phyloP scores from a whole-genome alignment of 2,888 invertebrate species.

The Orchestes rusci region DNA sequence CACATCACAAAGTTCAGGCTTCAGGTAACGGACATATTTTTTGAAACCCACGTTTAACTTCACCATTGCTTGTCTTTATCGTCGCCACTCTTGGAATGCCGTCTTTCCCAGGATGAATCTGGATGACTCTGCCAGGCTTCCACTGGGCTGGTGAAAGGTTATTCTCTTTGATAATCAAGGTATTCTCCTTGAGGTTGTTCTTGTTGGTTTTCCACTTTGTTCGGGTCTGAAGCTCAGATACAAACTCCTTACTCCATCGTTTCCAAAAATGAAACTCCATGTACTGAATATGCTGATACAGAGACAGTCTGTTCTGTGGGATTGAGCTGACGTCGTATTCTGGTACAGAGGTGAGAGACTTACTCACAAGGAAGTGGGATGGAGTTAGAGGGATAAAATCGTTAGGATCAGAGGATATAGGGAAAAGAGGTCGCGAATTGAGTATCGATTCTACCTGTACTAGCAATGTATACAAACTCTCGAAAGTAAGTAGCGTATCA shows the following conservation, averaged over 20 bases:
- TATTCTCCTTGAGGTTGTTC: neutral
- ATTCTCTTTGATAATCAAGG: slow-evolving; percentile 7
- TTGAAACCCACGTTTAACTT: slow-evolving; percentile 6
- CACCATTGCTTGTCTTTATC: slow-evolving; percentile 3
- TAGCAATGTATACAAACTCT: neutral
- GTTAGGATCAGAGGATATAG: too few relatives aligned
- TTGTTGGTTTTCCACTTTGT: slow-evolving; percentile 11
- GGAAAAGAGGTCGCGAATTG: too few relatives aligned
- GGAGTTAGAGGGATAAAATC: too few relatives aligned
- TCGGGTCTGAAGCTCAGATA: slow-evolving; percentile 4
- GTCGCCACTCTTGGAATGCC: slow-evolving; percentile 5
- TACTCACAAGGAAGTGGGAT: too few relatives aligned
- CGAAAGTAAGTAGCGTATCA: neutral
- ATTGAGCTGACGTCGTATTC: too few relatives aligned
- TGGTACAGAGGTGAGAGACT: too few relatives aligned
- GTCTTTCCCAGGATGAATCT: slow-evolving; percentile 11
- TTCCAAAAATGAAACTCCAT: slow-evolving; percentile 6
- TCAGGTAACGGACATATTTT: slow-evolving; percentile 8
- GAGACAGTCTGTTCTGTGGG: slow-evolving; percentile 3
- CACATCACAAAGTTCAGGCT: neutral
- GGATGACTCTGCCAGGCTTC: slow-evolving; percentile 6
- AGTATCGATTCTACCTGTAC: neutral
- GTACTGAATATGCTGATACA: slow-evolving; percentile 4
- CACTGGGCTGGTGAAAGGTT: slow-evolving; percentile 2
- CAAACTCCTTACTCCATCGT: slow-evolving; percentile 12